Base-by-base conservation (phyloP, 2,113 vertebrate species). In the Cavia porcellus region DNA sequence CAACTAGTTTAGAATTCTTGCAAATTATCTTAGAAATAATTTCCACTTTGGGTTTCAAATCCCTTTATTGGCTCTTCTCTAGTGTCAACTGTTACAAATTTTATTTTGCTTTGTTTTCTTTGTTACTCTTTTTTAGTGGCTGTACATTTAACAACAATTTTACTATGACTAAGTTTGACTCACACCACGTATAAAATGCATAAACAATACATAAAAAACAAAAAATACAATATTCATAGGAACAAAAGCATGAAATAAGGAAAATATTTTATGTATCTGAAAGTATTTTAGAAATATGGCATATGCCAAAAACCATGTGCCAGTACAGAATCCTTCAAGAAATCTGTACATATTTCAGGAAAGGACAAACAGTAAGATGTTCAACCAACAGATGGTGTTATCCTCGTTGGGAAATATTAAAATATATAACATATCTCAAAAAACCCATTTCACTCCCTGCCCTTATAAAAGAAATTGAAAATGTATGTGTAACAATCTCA, bases 101-200 rank as follows among this genome's bases (percentile, higher is more conserved):
- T 77, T 75, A 74, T 77, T 93, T 90, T 47, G 1, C 13, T 45
- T 55, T 45, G 10, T 52, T 89, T 93, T 38, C 19, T 74, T 79
- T 90, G 12, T 25, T 88, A 52, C 83, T 68, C 52, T 38, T 83
- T 42, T 74, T 45, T 86, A 52, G 1, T 62, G 24, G 7, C 62
- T 62, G 4, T 28, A 24, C 6, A 80, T 62, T 50, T 62, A 77
- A 4, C 24, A 74, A 50, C 59, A 30, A 89, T 88, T 88, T 82
- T 10, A 92, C 72, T 83, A 81, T 61, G 35, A 47, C n/a, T 85
- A 86, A 93, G 82, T 90, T 95, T 61, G 87, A 89, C 61, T 66
- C 25, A 52, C 2, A 32, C 0, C 3, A 82, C 2, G 0, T 24
- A 90, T 95, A 47, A 55, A 81, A 57, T 79, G 24, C 10, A n/a